Evolutionary conservation across 2,888 invertebrate genomes (phyloP).

Genomic region (Smittia sp.): DNA sequence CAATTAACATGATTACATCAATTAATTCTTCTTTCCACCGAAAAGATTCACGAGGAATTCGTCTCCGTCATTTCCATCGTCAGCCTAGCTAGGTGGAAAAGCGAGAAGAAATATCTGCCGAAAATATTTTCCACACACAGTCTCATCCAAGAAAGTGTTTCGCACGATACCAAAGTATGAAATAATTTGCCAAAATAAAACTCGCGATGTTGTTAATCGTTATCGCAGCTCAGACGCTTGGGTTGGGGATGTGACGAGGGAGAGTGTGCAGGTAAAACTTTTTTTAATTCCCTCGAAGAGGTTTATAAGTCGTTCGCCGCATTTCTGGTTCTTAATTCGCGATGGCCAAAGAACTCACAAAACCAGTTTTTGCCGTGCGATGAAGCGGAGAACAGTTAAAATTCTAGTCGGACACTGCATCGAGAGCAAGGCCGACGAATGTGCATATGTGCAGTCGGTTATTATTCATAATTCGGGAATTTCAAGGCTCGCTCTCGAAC

Average conservation of each 20-base stretch:
- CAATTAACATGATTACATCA: no score
- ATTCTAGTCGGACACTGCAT: background rate
- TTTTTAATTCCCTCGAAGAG: background rate
- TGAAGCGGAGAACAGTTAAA: background rate
- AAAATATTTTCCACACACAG: no score
- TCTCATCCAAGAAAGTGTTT: background rate
- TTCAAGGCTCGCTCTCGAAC: background rate
- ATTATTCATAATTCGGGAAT: constrained; percentile 22
- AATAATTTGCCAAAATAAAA: constrained; percentile 24
- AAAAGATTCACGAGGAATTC: no score
- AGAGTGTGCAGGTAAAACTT: background rate
- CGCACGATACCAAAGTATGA: constrained; percentile 21
- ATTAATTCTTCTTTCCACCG: no score
- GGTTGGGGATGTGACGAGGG: background rate
- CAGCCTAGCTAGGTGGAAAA: no score
- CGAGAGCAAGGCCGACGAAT: constrained; percentile 3
- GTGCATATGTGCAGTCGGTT: constrained; percentile 15
- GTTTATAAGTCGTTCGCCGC: background rate
- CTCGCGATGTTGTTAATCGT: background rate
- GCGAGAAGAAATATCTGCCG: no score
- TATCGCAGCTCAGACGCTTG: background rate
- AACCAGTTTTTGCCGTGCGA: background rate
- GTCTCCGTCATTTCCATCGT: no score
- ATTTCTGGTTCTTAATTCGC: background rate
- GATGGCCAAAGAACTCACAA: constrained; percentile 1